Evolutionary conservation across 2,797 vertebrate species (phyloP).

Genomic region (Rallus crepitans): DNA sequence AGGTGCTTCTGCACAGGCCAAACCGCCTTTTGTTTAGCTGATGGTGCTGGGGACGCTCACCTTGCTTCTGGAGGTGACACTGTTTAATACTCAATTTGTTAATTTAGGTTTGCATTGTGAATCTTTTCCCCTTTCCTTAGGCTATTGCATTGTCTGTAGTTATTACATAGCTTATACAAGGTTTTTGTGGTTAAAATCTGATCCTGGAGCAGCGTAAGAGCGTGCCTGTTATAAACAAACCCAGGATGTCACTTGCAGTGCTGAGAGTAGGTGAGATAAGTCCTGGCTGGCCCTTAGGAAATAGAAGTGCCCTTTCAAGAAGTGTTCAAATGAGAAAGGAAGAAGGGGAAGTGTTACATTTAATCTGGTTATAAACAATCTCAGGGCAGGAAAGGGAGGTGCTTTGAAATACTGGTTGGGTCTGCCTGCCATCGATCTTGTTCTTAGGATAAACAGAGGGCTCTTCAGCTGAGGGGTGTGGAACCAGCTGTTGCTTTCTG

Average conservation of each 20-base stretch:
- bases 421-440: background rate
- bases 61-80: background rate
- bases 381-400: background rate
- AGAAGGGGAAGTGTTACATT: background rate
- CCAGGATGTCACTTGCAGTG: fast-evolving
- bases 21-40: background rate
- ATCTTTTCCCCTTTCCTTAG: background rate
- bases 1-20: background rate
- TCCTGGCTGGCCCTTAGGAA: background rate
- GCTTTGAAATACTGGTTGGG: background rate
- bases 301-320: background rate
- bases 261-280: background rate
- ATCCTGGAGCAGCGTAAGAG: background rate
- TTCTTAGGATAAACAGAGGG: background rate
- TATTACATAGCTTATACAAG: background rate
- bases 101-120: background rate
- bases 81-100: background rate
- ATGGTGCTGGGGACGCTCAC: background rate
- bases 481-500: background rate
- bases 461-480: background rate
- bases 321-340: background rate
- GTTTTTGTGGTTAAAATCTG: background rate
- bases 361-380: background rate
- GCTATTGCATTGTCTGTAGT: fast-evolving
- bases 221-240: background rate